phyloP scores from a whole-genome alignment of 2,888 invertebrate species.

The Hesperia comma region DNA sequence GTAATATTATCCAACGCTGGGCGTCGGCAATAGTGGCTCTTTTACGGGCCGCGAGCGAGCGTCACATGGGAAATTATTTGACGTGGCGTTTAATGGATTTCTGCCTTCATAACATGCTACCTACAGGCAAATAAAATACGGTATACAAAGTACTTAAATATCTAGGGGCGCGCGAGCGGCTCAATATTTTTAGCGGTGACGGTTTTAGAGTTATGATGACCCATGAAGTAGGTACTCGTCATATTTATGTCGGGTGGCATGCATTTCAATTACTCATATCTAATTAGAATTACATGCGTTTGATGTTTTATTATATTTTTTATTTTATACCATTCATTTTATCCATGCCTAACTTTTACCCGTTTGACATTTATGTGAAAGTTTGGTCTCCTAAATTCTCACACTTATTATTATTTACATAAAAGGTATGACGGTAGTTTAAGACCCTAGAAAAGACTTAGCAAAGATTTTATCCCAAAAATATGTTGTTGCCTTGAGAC shows the following conservation, averaged over 20 bases:
- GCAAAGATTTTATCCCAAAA: too few relatives aligned
- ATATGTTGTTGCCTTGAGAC: too few relatives aligned
- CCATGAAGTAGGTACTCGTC: neutral
- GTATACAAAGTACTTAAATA: slow-evolving; percentile 52
- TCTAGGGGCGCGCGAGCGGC: slow-evolving; percentile 33
- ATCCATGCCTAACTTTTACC: too few relatives aligned
- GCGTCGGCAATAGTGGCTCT: slow-evolving; percentile 82
- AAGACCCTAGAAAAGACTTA: too few relatives aligned
- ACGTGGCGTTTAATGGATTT: slow-evolving; percentile 84
- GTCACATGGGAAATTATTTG: slow-evolving; percentile 84
- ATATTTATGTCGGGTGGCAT: neutral
- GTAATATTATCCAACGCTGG: slow-evolving; percentile 82
- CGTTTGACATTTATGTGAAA: too few relatives aligned
- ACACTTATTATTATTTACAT: too few relatives aligned
- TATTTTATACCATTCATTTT: too few relatives aligned
- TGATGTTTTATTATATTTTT: too few relatives aligned
- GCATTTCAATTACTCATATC: neutral
- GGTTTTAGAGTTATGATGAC: slow-evolving; percentile 4
- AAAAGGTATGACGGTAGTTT: too few relatives aligned
- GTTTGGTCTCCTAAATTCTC: too few relatives aligned
- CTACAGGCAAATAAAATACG: slow-evolving; percentile 76
- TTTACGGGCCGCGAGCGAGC: slow-evolving; percentile 82
- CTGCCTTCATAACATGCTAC: slow-evolving; percentile 83
- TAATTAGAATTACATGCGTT: too few relatives aligned
- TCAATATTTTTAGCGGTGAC: slow-evolving; percentile 17